Evolutionary conservation across 1,140 invertebrate genomes (phyloP), one percentile per base, ranked within the genome.

Genomic region (Phymastichus coffea): DNA sequence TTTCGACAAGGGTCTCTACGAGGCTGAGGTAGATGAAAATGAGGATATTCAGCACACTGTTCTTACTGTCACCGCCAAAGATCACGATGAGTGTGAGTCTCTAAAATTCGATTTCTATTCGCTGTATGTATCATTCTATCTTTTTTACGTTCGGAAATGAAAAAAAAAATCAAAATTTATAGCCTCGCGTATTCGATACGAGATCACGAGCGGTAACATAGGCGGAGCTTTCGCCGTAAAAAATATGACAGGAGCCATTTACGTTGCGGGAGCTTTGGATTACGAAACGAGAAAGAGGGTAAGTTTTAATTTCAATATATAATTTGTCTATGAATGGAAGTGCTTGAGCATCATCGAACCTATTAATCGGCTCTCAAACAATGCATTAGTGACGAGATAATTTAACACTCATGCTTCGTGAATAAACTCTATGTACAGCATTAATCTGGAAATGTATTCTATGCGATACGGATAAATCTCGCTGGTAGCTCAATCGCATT

Each of bases 41-140:
- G 94, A 97, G 78, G 94, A 97, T 76, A 95, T 97, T 68, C 93
- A 97, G 70, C 93, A 96, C 73, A 95, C 94, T 15, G 94, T 98
- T 12, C 91, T 97, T 73, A 96, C 94, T 38, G 93, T 98, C 79
- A 96, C 94, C 78, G 95, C 95, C 82, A 95, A 97, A 84, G 95
- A 98, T 87, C 90, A 93, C 83, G 95, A 98, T 83, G 94, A 97
- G 86, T 97, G 95, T 95, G 84, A 94, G 92, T 92, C n/a, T n/a
- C n/a, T 20, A 33, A 40, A 2, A 12, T 37, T n/a, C 30, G 33
- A 37, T 38, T 52, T 33, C 6, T 33, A 6, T 33, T 7, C 12
- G 12, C 28, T 7, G 6, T 23, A 44, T 14, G 41, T 44, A 38
- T 1, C 10, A 44, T 9, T 15, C 7, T 28, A 47, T 7, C 19